Evolutionary conservation across 2,797 vertebrate species (phyloP), one percentile per base, ranked within the genome.

Genomic region (Perodicticus potto): DNA sequence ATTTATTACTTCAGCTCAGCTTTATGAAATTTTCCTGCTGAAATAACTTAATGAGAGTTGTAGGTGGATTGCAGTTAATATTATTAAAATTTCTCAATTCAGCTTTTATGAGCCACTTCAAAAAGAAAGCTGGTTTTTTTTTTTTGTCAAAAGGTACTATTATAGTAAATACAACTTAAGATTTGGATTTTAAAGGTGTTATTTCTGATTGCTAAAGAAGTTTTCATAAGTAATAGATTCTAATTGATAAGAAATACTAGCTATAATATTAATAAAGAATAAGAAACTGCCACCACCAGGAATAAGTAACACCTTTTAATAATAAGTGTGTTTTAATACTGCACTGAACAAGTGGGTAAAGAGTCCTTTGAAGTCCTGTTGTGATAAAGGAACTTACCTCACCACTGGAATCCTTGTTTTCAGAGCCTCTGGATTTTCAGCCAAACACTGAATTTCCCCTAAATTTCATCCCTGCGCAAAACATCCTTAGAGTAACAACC

Each of bases 371-470:
- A 89, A 93, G 91, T 61, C 72, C 67, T 89, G 0, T 72, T 78
- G 29, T 74, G 80, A 80, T 84, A 59, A 85, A 87, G 85, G 82
- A 69, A 73, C 49, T 94, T 93, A 70, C 32, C 57, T 95, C 65
- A 63, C 86, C 93, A 86, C 94, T 97, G 81, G 93, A 89, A 91
- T 86, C n/a, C 69, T 89, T 95, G 29, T 76, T 95, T 65, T 82
- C 73, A 93, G 73, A 94, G 89, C 88, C 81, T 95, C 74, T 96
- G 76, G 92, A 37, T 89, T 96, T 94, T 95, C 80, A 89, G 65
- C 88, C 78, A 92, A 85, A 93, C 95, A 96, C 92, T 94, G 96
- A 97, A 92, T 95, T 95, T 84, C 88, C 91, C 81, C 73, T 84
- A 91, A 89, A 80, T n/a, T 86, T 65, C 89, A 88, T 91, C 82